A percentile compares a stretch with the other conserved stretches of the same genome.
Conservation (phyloP, 64 coral and sea anemone genomes). For the Stichodactyla helianthus region DNA sequence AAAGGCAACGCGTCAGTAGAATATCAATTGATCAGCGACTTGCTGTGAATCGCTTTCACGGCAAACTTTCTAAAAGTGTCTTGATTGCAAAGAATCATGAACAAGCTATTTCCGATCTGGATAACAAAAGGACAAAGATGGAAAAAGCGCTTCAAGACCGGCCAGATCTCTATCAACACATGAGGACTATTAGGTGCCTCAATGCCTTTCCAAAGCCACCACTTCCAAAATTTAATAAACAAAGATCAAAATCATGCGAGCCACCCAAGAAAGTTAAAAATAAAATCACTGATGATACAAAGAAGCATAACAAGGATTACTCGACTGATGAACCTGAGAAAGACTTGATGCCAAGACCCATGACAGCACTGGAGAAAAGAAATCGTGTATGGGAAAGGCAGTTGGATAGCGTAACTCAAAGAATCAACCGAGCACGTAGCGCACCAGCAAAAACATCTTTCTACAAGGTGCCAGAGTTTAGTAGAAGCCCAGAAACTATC, state of each 20-base stretch:
- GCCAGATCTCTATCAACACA: conserved; percentile 45
- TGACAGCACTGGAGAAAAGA: conserved; percentile 82
- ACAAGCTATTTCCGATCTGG: conserved; percentile 38
- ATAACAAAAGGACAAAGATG: conserved; percentile 10
- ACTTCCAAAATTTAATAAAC: conserved; percentile 56
- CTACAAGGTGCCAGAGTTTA: conserved; percentile 74
- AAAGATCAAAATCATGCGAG: conserved; percentile 63
- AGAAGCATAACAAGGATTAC: background rate
- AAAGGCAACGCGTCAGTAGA: conserved; percentile 71
- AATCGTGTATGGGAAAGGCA: conserved; percentile 85
- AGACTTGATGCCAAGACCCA: conserved; percentile 57
- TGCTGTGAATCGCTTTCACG: conserved; percentile 76
- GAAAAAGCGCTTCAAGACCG: conserved; percentile 8
- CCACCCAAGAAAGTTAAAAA: background rate
- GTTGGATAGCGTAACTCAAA: conserved; percentile 62
- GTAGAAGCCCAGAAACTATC: background rate
- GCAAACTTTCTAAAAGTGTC: conserved; percentile 71
- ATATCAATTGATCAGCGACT: conserved; percentile 86
- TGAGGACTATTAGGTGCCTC: conserved; percentile 61
- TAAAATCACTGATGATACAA: background rate
- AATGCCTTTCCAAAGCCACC: conserved; percentile 78
- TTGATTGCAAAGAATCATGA: conserved; percentile 77
- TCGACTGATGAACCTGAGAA: background rate
- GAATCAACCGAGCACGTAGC: conserved; percentile 71
- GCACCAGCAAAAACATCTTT: conserved; percentile 55